Base-by-base conservation (phyloP, 2,797 vertebrate genomes). In the Tapirus indicus region DNA sequence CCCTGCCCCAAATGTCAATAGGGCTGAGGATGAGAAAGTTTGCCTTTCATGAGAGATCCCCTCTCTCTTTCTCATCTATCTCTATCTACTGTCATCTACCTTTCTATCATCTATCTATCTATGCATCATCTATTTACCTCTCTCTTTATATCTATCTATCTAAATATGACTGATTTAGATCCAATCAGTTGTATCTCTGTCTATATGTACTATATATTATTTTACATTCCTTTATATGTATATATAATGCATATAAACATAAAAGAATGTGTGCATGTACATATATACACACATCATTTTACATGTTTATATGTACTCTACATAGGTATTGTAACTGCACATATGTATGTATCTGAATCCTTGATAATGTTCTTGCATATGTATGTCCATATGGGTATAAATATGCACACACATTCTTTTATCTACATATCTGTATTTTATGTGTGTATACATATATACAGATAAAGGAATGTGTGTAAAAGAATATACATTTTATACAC, bases 1-100 rank as follows among this genome's bases (percentile, higher is more conserved):
- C 3, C 27, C 20, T 25, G 47, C 32, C 32, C n/a, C n/a, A 2
- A 1, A 7, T 16, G 9, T 29, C 56, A 13, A 2, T 25, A 1
- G 2, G 7, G 72, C 71, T 38, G 44, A 29, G 25, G 23, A 3
- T 4, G 25, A 32, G 72, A 17, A 2, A 1, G 1, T 6, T 25
- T 60, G 29, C 25, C n/a, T 14, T 7, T 7, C 17, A 2, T 4
- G 68, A 44, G 7, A 20, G 18, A 14, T 2, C 20, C 47, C n/a
- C 2, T 77, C 18, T 72, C 5, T 29, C 38, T 16, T 23, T 27
- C 69, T 18, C 44, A 54, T 80, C 35, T 29, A 9, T 38, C 54
- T 52, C 44, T 8, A 25, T 21, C n/a, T n/a, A n/a, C n/a, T n/a
- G n/a, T n/a, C n/a, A 21, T 20, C 23, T 6, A n/a, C 32, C 47